These are phyloP conservation scores for Tetrax tetrax DNA, from an alignment of 2,113 vertebrate genomes.

Conservation along the genomic window DNA sequence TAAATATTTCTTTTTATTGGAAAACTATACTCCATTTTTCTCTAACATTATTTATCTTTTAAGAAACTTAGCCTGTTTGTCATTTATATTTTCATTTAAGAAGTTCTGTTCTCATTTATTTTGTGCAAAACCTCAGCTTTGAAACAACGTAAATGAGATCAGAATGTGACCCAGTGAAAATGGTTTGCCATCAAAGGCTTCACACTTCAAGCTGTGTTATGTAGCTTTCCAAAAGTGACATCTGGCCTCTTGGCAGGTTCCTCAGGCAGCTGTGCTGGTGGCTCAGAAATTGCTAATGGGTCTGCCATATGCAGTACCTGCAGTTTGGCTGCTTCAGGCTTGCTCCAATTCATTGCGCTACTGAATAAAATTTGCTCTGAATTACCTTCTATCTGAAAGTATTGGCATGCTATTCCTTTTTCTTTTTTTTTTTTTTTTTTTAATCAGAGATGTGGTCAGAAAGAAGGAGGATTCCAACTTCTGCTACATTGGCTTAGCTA, in stretches of 20 bases:
- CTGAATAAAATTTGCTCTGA: constrained; percentile 62
- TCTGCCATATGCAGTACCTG: constrained; percentile 44
- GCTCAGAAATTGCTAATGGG: constrained; percentile 10
- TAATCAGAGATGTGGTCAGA: background rate
- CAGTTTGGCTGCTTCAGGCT: constrained; percentile 37
- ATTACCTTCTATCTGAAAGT: constrained; percentile 44
- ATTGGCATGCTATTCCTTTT: background rate
- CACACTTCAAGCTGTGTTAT: constrained; percentile 34
- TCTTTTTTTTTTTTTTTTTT: background rate
- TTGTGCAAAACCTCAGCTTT: constrained; percentile 2
- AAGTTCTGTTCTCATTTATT: background rate
- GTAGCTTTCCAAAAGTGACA: constrained; percentile 63
- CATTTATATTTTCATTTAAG: background rate
- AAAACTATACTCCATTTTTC: background rate
- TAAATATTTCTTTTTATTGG: background rate
- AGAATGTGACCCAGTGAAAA: constrained; percentile 44
- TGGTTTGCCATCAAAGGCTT: constrained; percentile 57
- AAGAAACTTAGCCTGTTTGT: background rate
- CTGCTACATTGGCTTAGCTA: background rate
- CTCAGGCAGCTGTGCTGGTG: constrained; percentile 49
- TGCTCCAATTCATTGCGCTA: constrained; percentile 35
- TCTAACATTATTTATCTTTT: background rate
- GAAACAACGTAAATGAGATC: constrained; percentile 48
- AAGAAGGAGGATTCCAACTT: background rate
- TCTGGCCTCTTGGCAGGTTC: constrained; percentile 65